Evolutionary conservation across 2,797 vertebrate genomes (phyloP), one percentile per base, ranked within the genome.

Genomic region (Pantherophis alleghaniensis): DNA sequence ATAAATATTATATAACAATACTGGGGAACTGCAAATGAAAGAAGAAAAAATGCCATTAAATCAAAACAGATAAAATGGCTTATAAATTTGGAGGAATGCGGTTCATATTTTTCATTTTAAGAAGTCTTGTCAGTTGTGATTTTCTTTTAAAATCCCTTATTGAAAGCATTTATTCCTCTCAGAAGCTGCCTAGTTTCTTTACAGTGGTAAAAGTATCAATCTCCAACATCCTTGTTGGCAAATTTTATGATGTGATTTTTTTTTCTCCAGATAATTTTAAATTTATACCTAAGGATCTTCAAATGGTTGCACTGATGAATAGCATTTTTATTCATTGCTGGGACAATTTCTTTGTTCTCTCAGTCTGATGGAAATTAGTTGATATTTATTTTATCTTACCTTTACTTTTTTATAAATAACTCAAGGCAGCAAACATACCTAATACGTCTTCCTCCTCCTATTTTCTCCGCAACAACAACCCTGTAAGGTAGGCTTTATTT

Each of bases 1-100:
- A 11, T 87, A 91, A 42, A 1, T 92, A 32, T 0, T 94, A 95
- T 95, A 90, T 47, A 95, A 42, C 22, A 94, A 90, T n/a, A 83
- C 4, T 32, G 74, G 95, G 60, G 59, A 90, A 86, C 89, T 93
- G 79, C 20, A 90, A 95, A 94, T 57, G 24, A 22, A 93, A 32
- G 83, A 55, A 24, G 9, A 83, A 83, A 47, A 79, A 24, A 32
- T 4, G 28, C 53, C 10, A 55, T 57, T 55, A 56, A 56, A 87
- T n/a, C 53, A 56, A 56, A 16, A 86, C 26, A 20, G 26, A 51
- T 37, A 74, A 74, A 83, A 83, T 24, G 37, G 37, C n/a, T 37
- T 74, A 83, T 47, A 47, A 10, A 83, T 47, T 83, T 42, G 37
- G 10, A 24, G 37, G 37, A 83, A 24, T 42, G 37, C 4, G 4